phyloP scores from a whole-genome alignment of 2,888 invertebrate genomes.

The Muschampia plurimacula region DNA sequence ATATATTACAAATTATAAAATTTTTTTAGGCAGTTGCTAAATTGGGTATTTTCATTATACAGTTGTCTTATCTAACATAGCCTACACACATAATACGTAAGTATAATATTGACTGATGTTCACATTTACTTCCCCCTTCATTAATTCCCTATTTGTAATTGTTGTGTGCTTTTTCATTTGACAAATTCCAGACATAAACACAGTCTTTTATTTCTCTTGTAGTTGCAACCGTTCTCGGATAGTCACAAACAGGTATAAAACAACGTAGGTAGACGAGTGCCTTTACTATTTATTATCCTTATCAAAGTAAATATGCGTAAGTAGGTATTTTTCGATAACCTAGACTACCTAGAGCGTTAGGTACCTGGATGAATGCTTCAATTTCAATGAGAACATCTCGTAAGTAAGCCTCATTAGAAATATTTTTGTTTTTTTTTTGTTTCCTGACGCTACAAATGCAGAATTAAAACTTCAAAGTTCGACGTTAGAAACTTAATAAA shows the following conservation, averaged over 20 bases:
- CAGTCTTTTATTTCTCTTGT: conserved; percentile 75
- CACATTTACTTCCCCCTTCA: conserved; percentile 9
- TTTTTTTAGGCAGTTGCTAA: too few relatives aligned
- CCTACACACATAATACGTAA: not conserved
- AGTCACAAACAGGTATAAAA: conserved; percentile 83
- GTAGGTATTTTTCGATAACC: conserved; percentile 50
- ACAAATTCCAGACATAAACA: conserved; percentile 58
- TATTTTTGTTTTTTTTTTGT: conserved; percentile 33
- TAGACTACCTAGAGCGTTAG: conserved; percentile 18
- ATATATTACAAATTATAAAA: too few relatives aligned
- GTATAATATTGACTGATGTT: conserved; percentile 20
- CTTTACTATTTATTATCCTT: conserved; percentile 54
- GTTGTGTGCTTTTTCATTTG: conserved; percentile 42
- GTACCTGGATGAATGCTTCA: conserved; percentile 47
- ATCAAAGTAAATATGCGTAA: conserved; percentile 56
- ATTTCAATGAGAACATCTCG: conserved; percentile 38
- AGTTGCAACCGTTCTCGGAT: conserved; percentile 85
- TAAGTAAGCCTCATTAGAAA: conserved; percentile 41
- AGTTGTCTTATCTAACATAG: not conserved
- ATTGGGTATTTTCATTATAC: too few relatives aligned
- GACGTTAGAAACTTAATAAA: not conserved
- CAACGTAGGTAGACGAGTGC: conserved; percentile 68
- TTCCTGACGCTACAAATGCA: conserved; percentile 42
- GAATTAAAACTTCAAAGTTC: not conserved
- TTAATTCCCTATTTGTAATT: conserved; percentile 22